Evolutionary conservation across 2,888 invertebrate species (phyloP).

Genomic region (Kryphioiulus occultus): DNA sequence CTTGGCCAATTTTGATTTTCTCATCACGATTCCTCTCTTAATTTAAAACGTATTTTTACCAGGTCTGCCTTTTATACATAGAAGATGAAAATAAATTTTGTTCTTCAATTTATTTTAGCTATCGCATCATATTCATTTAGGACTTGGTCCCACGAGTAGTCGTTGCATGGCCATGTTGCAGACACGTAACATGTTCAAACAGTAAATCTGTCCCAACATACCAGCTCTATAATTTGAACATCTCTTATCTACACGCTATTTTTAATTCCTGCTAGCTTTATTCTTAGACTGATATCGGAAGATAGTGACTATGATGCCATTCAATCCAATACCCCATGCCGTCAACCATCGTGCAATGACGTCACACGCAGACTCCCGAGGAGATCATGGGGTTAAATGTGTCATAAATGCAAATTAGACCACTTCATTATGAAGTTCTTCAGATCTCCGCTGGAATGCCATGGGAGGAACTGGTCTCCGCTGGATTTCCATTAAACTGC

Average conservation of each 20-base stretch:
- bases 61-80: not conserved
- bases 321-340: not conserved
- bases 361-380: not conserved
- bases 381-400: not conserved
- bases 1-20: not conserved
- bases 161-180: too few relatives aligned
- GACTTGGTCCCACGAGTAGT: too few relatives aligned
- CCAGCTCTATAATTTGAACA: too few relatives aligned
- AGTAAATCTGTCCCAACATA: too few relatives aligned
- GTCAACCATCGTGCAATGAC: not conserved
- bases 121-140: too few relatives aligned
- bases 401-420: not conserved
- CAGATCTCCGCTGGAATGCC: not conserved
- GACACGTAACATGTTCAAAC: too few relatives aligned
- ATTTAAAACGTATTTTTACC: not conserved
- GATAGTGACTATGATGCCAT: not conserved
- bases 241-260: too few relatives aligned
- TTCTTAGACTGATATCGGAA: not conserved
- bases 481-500: not conserved
- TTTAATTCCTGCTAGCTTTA: too few relatives aligned
- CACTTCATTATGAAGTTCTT: not conserved
- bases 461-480: not conserved
- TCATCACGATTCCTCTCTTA: not conserved
- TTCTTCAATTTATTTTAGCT: not conserved
- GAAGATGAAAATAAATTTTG: not conserved